phyloP scores from a whole-genome alignment of 1,140 invertebrate species.

The Mamestra configurata region DNA sequence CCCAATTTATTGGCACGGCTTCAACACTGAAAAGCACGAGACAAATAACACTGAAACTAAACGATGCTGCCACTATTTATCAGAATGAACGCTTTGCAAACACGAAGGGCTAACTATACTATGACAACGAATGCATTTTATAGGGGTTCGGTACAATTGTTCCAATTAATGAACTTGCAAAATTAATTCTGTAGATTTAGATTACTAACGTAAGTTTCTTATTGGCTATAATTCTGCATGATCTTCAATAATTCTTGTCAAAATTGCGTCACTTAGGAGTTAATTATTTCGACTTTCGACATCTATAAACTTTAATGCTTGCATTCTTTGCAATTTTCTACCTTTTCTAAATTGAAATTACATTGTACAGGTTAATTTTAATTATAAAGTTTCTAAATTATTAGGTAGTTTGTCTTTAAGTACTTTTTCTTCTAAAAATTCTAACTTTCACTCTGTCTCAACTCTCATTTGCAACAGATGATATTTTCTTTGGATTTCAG shows the following conservation, averaged over 20 bases:
- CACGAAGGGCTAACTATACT: slow-evolving; percentile 58
- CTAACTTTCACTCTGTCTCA: slow-evolving; percentile 77
- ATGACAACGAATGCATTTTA: slow-evolving; percentile 51
- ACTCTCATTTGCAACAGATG: slow-evolving; percentile 76
- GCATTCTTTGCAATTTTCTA: slow-evolving; percentile 70
- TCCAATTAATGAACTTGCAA: slow-evolving; percentile 40
- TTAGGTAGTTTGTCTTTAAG: slow-evolving; percentile 52
- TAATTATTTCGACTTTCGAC: slow-evolving; percentile 20
- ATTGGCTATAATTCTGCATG: slow-evolving; percentile 69
- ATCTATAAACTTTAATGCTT: slow-evolving; percentile 68
- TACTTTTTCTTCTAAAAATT: slow-evolving; percentile 61
- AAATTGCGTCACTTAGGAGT: slow-evolving; percentile 47
- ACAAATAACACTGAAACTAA: slow-evolving; percentile 62
- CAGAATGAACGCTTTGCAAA: slow-evolving; percentile 78
- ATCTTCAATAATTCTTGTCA: slow-evolving; percentile 59
- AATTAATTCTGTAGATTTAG: slow-evolving; percentile 62
- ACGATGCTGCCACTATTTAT: slow-evolving; percentile 63
- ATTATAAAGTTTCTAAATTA: slow-evolving; percentile 50
- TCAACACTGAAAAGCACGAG: slow-evolving; percentile 78
- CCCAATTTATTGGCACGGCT: slow-evolving; percentile 79
- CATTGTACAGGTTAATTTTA: slow-evolving; percentile 59
- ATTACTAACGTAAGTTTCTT: slow-evolving; percentile 52
- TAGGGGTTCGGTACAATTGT: slow-evolving; percentile 29
- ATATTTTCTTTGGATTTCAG: slow-evolving; percentile 81
- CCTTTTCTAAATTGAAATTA: slow-evolving; percentile 60